phyloP scores from a whole-genome alignment of 2,113 vertebrate species.

The Sphaerodactylus townsendi region DNA sequence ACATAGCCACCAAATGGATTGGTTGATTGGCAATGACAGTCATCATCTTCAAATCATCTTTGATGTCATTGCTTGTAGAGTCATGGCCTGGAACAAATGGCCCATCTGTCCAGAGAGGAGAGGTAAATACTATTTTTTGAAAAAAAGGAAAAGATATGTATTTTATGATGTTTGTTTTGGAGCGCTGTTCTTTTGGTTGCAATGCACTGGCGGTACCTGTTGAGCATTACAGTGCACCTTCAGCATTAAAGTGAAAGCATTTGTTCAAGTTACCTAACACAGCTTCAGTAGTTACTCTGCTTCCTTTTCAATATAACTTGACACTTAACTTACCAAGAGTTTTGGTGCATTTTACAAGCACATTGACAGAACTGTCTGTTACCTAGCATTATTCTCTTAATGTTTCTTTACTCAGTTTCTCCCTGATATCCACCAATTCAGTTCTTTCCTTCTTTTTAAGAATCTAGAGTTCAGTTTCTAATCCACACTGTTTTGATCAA shows the following conservation, averaged over 20 bases:
- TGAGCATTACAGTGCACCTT: neutral
- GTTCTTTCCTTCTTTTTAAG: too few species aligned
- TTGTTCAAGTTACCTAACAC: neutral
- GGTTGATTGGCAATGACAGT: neutral
- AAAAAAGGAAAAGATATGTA: neutral
- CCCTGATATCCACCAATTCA: too few species aligned
- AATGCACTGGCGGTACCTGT: neutral
- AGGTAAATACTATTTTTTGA: neutral
- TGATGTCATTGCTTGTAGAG: neutral
- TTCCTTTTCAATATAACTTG: neutral
- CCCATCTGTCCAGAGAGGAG: neutral
- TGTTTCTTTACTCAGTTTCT: neutral
- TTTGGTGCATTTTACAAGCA: neutral
- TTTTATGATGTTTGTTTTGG: neutral
- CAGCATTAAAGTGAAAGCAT: neutral
- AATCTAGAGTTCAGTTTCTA: too few species aligned
- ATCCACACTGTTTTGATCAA: too few species aligned
- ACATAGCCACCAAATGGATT: neutral
- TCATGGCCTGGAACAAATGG: neutral
- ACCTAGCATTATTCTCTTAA: constrained; percentile 13
- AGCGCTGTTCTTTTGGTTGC: neutral
- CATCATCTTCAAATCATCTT: neutral
- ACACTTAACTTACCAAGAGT: neutral
- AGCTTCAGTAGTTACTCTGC: neutral
- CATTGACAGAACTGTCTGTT: neutral